These are phyloP conservation scores for Oscheius sp. DNA, from an alignment of 2,888 invertebrate species.

Conservation along the genomic window DNA sequence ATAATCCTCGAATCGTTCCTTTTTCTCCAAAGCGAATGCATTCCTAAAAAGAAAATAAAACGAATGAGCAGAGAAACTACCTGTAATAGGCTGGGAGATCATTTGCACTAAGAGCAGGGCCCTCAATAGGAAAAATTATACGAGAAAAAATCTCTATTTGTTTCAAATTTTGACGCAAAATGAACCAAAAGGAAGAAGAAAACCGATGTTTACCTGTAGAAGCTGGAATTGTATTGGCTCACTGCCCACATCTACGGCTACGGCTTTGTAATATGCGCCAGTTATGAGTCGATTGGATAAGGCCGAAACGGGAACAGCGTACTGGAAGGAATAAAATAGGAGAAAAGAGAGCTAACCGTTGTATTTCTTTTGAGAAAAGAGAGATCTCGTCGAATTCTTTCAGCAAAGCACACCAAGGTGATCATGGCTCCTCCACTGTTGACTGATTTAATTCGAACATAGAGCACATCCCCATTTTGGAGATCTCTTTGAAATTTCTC, in stretches of 20 bases:
- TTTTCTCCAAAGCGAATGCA: neutral
- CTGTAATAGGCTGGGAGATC: slow-evolving; percentile 14
- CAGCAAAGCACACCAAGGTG: slow-evolving; percentile 23
- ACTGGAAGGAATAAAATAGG: slow-evolving; percentile 10
- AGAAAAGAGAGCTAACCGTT: slow-evolving; percentile 18
- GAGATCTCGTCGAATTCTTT: slow-evolving; percentile 26
- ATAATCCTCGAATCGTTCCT: slow-evolving; percentile 7
- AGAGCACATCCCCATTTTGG: slow-evolving; percentile 11
- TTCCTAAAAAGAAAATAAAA: neutral
- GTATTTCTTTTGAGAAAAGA: slow-evolving; percentile 7
- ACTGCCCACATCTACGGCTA: slow-evolving; percentile 12
- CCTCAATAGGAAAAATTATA: slow-evolving; percentile 9
- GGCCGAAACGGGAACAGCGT: slow-evolving; percentile 12
- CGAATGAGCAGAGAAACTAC: neutral
- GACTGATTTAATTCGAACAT: slow-evolving; percentile 9
- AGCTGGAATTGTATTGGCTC: neutral
- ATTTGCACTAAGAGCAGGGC: neutral
- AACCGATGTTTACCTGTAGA: neutral
- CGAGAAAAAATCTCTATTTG: neutral
- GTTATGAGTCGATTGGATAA: slow-evolving; percentile 6
- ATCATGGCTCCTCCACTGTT: slow-evolving; percentile 24
- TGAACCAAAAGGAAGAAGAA: neutral
- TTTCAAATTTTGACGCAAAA: neutral
- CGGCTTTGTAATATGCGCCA: neutral
- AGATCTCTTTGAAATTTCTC: slow-evolving; percentile 13